phyloP scores from a whole-genome alignment of 1,140 invertebrate genomes.

The Sarcophaga peregrina region DNA sequence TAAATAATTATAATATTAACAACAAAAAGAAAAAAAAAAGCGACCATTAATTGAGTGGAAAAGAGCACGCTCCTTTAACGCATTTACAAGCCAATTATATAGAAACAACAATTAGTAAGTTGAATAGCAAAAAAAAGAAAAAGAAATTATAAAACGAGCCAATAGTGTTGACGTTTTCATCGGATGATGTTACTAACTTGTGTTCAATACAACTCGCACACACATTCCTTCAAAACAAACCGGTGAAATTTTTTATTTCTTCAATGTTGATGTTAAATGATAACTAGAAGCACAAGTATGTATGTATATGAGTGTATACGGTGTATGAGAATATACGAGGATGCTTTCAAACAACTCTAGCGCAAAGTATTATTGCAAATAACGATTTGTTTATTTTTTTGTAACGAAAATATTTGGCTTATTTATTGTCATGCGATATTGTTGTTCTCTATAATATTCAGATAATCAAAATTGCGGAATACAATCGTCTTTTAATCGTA shows the following conservation, averaged over 20 bases:
- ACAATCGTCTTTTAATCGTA: no score
- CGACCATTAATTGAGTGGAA: no score
- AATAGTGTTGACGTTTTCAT: slow-evolving; percentile 14
- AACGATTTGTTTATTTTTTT: background rate
- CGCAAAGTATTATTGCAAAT: background rate
- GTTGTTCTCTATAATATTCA: no score
- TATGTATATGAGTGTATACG: background rate
- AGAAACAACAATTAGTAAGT: background rate
- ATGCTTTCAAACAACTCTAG: background rate
- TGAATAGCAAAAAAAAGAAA: background rate
- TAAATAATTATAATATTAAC: no score
- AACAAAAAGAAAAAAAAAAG: no score
- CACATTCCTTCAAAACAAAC: background rate
- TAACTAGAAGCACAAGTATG: background rate
- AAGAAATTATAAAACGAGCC: background rate
- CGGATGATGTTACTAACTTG: slow-evolving; percentile 23
- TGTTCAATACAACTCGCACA: background rate
- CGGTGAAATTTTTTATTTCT: slow-evolving; percentile 2
- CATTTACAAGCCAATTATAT: background rate
- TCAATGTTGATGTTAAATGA: no score
- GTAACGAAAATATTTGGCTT: background rate
- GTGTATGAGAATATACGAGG: background rate
- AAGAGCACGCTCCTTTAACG: background rate
- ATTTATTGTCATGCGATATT: background rate
- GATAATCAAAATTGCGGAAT: no score